Evolutionary conservation across 35 echinoderm and acorn worm genomes (phyloP).

Genomic region (Nesometra sesokonis): DNA sequence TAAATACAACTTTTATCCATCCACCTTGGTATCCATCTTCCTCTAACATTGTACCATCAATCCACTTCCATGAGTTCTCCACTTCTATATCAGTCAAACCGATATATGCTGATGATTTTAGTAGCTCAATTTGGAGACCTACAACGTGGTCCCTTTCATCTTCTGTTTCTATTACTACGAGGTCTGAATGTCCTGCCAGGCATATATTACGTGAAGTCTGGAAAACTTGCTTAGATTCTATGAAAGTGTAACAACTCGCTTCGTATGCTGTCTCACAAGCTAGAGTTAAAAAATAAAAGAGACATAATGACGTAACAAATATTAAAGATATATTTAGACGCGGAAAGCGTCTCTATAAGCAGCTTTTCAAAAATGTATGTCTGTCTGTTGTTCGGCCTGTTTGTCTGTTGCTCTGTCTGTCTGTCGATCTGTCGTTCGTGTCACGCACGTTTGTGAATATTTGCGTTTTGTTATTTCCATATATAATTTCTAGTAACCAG

Average conservation of each 20-base stretch:
- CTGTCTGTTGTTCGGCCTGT: no score
- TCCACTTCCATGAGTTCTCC: neutral
- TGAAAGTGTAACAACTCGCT: neutral
- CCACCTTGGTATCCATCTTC: neutral
- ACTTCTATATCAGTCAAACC: neutral
- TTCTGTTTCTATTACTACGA: neutral
- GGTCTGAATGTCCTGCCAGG: neutral
- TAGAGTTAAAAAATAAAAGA: neutral
- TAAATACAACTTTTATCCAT: no score
- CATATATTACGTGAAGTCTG: neutral
- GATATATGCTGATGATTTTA: neutral
- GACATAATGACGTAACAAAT: no score
- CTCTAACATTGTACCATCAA: neutral
- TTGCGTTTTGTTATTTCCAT: no score
- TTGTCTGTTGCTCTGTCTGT: no score
- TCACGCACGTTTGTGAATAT: no score
- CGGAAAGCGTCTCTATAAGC: no score
- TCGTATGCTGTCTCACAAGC: neutral
- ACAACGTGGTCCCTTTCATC: neutral
- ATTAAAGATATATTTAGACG: no score
- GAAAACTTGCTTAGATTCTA: neutral
- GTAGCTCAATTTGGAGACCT: neutral
- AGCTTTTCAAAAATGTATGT: no score
- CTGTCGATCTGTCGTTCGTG: no score
- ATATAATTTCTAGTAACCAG: no score